Evolutionary conservation across 2,888 invertebrate species (phyloP).

Genomic region (Rotaria magnacalcarata): DNA sequence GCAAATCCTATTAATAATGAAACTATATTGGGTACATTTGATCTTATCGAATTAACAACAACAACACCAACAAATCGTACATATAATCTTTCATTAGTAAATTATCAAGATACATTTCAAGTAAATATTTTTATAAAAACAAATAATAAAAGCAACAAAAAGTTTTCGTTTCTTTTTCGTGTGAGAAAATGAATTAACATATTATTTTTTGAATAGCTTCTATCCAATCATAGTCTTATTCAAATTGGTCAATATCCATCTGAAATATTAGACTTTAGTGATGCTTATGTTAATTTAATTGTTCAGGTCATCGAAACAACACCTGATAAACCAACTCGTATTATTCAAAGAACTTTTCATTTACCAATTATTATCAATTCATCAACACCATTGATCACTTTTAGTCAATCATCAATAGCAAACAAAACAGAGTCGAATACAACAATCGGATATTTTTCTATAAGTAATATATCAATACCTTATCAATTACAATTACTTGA

Average conservation of each 20-base stretch:
- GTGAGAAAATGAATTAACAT: too few relatives aligned
- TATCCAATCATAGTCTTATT: conserved; percentile 11
- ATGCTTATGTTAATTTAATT: neutral
- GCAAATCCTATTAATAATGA: neutral
- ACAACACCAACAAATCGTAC: neutral
- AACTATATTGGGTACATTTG: neutral
- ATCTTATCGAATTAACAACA: neutral
- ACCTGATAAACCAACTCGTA: neutral
- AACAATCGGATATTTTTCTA: neutral
- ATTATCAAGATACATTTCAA: neutral
- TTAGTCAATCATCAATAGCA: neutral
- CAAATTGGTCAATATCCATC: neutral
- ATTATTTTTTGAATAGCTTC: neutral
- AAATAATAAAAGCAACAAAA: too few relatives aligned
- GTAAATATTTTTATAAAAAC: neutral
- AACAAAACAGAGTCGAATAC: neutral
- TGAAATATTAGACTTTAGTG: neutral
- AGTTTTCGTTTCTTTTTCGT: too few relatives aligned
- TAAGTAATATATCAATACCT: neutral
- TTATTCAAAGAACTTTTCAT: neutral
- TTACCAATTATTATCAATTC: neutral
- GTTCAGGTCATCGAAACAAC: neutral
- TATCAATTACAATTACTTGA: neutral
- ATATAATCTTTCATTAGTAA: neutral
- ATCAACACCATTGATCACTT: neutral